phyloP scores from a whole-genome alignment of 2,888 invertebrate genomes.

The Drosophila hawaiiensis region DNA sequence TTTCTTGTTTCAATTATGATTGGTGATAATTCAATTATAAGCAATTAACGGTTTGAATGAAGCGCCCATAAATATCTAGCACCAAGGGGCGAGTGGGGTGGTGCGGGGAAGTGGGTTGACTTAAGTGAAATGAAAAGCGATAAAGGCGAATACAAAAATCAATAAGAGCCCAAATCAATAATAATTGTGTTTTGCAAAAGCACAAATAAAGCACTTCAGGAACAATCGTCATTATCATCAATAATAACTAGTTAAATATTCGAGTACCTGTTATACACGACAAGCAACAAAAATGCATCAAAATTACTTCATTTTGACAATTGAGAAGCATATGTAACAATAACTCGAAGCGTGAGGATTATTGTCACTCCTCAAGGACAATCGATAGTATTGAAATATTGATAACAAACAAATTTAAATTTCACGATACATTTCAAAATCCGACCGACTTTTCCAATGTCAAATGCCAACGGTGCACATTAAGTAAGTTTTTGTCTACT shows the following conservation, averaged over 20 bases:
- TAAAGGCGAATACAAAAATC: conserved; percentile 43
- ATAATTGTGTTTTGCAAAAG: conserved; percentile 50
- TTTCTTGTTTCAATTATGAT: conserved; percentile 62
- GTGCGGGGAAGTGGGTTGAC: not conserved
- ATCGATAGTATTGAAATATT: not conserved
- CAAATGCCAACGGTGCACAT: not conserved
- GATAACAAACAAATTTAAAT: not conserved
- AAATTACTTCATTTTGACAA: conserved; percentile 16
- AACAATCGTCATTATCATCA: conserved; percentile 18
- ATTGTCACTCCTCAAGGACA: not conserved
- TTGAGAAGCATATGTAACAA: not conserved
- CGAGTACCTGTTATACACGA: conserved; percentile 24
- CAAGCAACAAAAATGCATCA: conserved; percentile 2
- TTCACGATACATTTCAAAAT: not conserved
- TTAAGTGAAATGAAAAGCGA: conserved; percentile 46
- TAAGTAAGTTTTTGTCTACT: not conserved
- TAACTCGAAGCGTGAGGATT: too few relatives aligned
- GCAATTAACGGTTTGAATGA: conserved; percentile 68
- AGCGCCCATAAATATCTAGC: conserved; percentile 46
- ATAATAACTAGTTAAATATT: conserved; percentile 10
- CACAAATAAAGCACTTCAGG: conserved; percentile 61
- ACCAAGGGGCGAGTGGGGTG: not conserved
- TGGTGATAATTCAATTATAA: conserved; percentile 76
- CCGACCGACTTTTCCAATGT: not conserved
- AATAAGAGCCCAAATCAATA: conserved; percentile 62